Base-by-base conservation (phyloP, 1,140 invertebrate genomes). In the Rhyzopertha dominica region DNA sequence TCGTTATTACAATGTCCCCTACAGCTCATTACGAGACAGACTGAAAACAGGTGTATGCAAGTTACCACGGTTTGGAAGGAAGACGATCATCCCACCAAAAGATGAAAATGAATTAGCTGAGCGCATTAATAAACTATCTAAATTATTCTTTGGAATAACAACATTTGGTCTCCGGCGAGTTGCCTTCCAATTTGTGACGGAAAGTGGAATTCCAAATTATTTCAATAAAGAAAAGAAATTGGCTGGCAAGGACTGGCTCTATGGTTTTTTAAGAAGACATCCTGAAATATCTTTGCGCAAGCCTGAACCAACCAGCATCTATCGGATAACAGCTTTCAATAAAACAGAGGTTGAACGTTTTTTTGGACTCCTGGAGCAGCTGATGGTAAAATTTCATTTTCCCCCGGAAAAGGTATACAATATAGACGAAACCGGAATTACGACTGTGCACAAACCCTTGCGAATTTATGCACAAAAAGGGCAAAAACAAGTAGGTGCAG, bases 381-480 rank as follows among this genome's bases (percentile, higher is more conserved):
- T 68, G n/a, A 59, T 66, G 54, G 48, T 46, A 43, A 44, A 58
- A 34, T 56, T 62, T 42, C 60, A 63, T 38, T 69, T 71, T 51
- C 10, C 47, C 46, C 56, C 63, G 16, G 44, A 54, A 20, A 55
- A 58, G 34, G 67, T 72, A 26, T 71, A 56, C 38, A 74, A 74
- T 44, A 49, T 61, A 36, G 66, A 71, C 53, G 72, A 74, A 53
- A 73, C 64, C 30, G 71, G 69, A 1, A 57, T 72, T 24, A 66
- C 54, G 3, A 63, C 52, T 17, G 66, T 74, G 4, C 56, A 61
- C 37, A 55, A 48, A 49, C 41, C 46, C 16, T 32, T 49, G 40
- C 59, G 59, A 52, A 50, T 67, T 23, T 30, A 66, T n/a, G 53
- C 41, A 8, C 9, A 39, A 13, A 63, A 60, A 50, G 62, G 64